Base-by-base conservation (phyloP, 2,113 vertebrate genomes). In the Brachionichthys hirsutus region DNA sequence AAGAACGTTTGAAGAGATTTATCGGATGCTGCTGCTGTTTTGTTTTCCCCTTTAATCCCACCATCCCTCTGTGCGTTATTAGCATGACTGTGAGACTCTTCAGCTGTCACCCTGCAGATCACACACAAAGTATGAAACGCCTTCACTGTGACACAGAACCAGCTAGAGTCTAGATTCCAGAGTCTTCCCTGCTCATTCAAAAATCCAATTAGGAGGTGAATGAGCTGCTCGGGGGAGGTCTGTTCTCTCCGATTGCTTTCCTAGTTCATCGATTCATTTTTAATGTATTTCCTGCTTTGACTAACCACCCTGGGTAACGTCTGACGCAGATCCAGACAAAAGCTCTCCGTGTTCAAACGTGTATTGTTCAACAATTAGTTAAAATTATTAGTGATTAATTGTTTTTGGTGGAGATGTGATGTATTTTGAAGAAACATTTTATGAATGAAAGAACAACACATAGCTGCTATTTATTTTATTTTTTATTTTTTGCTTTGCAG, bases 41-140 rank as follows among this genome's bases (percentile, higher is more conserved):
- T 79, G 45, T 77, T 73, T 72, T 73, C 49, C 42, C 42, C 51
- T 78, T 70, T 73, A 80, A 76, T 87, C 71, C 68, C 20, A 35
- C 54, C 30, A 18, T 78, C 70, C 70, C 70, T 67, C 57, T 22
- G 70, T 62, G 81, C 67, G 43, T 77, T 77, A 74, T 78, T 70
- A 68, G 74, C 61, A 60, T 15, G 40, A 62, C 70, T 68, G 83
- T 81, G 77, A 76, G 61, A 65, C 64, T 60, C 58, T 56, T 73
- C 65, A 77, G 64, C 60, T 78, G 80, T 80, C 79, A 78, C 69
- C 65, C 59, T 57, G 55, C 46, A 61, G 19, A 73, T 69, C 71
- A 72, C 15, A 58, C 30, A 35, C 44, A 53, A 59, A 67, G 30
- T 14, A 35, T 43, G 14, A 57, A 56, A 56, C 51, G 16, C 51